Evolutionary conservation across 64 coral and sea anemone species (phyloP), one percentile per base, ranked within the genome.

Genomic region (Exaiptasia diaphana): DNA sequence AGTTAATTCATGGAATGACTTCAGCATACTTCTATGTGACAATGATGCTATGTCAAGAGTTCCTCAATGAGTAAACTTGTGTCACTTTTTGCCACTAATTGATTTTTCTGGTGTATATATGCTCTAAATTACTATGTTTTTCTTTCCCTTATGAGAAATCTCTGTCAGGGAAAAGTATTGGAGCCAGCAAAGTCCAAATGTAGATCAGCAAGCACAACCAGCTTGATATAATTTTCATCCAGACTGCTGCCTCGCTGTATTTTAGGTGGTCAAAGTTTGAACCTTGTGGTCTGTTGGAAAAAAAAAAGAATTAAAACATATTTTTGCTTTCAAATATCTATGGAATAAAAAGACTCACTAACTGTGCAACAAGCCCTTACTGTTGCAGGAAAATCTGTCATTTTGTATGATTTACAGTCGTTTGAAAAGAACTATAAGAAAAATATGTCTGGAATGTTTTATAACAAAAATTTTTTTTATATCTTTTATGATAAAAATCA

Each of bases 101-200:
- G n/a, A n/a, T n/a, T n/a, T n/a, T n/a, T n/a, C n/a, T n/a, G n/a
- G n/a, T n/a, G n/a, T n/a, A n/a, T n/a, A n/a, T n/a, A n/a, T n/a
- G n/a, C n/a, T n/a, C n/a, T n/a, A n/a, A n/a, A n/a, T n/a, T n/a
- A n/a, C n/a, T n/a, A n/a, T n/a, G n/a, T n/a, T n/a, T n/a, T n/a
- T n/a, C n/a, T n/a, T n/a, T n/a, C n/a, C n/a, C 1, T 85, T 74
- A 93, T 71, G 85, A 83, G 33, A 93, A 93, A 70, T 93, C 91
- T 73, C 91, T 77, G 56, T 93, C 91, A 22, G 91, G 91, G 35
- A 93, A 93, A 26, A 76, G 68, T 22, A 83, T 15, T 24, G 91
- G 91, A 10, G 91, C 85, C 4, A 88, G 70, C 52, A 93, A 74
- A 14, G 85, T 93, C 91, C 91, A 94, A 31, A 89, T 84, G 57